Evolutionary conservation across 2,113 vertebrate species (phyloP).

Genomic region (Eupsittula cactorum): DNA sequence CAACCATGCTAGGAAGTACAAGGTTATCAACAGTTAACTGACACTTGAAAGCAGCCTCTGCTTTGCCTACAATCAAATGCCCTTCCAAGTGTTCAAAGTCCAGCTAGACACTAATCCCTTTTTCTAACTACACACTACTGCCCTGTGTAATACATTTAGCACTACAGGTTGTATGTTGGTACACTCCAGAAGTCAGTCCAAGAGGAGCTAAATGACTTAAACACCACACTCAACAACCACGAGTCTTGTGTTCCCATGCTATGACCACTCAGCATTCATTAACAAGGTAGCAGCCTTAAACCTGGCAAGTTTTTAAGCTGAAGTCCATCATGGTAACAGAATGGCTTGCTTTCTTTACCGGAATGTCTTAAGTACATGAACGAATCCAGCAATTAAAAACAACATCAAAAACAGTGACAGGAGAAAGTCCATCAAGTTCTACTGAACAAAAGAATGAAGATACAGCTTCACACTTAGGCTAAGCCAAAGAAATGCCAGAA

Average conservation of each 20-base stretch:
- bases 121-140: not conserved
- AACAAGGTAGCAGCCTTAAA: not conserved
- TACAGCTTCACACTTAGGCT: rapidly evolving
- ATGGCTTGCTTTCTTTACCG: not conserved
- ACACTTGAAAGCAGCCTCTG: not conserved
- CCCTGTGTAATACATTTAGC: not conserved
- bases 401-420: not conserved
- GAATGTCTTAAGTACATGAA: not conserved
- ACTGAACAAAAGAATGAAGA: not conserved
- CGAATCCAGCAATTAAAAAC: not conserved
- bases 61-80: not conserved
- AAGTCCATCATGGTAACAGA: not conserved
- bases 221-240: not conserved
- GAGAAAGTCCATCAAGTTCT: not conserved
- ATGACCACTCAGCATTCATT: not conserved
- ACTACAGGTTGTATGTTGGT: not conserved
- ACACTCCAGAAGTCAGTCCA: not conserved
- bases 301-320: not conserved
- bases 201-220: not conserved
- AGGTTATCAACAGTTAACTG: not conserved
- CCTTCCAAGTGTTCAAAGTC: not conserved
- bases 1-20: rapidly evolving
- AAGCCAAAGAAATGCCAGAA: not conserved
- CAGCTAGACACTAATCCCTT: not conserved
- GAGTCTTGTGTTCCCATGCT: not conserved